Base-by-base conservation (phyloP, 1,140 invertebrate species). In the Heliothis virescens region DNA sequence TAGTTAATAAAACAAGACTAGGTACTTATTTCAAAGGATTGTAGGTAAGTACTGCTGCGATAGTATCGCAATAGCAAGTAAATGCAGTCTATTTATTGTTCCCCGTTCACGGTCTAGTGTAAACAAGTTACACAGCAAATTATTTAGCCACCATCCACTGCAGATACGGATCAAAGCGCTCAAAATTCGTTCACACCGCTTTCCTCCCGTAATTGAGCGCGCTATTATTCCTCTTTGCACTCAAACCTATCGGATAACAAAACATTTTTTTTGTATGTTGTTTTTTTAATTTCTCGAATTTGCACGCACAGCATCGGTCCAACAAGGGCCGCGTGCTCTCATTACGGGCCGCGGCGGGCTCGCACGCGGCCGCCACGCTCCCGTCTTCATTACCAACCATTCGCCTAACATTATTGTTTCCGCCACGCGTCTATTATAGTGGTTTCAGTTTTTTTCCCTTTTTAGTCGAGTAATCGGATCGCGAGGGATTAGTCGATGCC, bases 381-480 rank as follows among this genome's bases (percentile, higher is more conserved):
- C 87, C 82, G 86, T 88, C 88, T 91, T 92, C 90, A 92, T 92
- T 92, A 91, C 87, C 86, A 55, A 87, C 85, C 86, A 87, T 86
- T 89, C 87, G 87, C 82, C 86, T 78, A 85, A 91, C 87, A 87
- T 91, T 93, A 92, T 92, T 92, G 91, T 91, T 91, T 89, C 87
- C 84, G 90, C 85, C 91, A 93, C 91, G 90, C 87, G 89, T 63
- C 89, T 81, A 91, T 91, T 92, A 87, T 88, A 73, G 87, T 84
- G 89, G 91, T 90, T 90, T 75, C 75, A 81, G 65, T 91, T 86
- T 91, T 89, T 81, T 74, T 83, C 67, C 81, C 87, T 85, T 87
- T 89, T 90, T 87, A 83, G 82, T 78, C 78, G 79, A 86, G 90
- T 93, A 93, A 93, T 93, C 91, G 90, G 91, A 93, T 93, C 82